These are phyloP conservation scores for Hyles vespertilio DNA, from an alignment of 1,140 invertebrate species.

Conservation along the genomic window DNA sequence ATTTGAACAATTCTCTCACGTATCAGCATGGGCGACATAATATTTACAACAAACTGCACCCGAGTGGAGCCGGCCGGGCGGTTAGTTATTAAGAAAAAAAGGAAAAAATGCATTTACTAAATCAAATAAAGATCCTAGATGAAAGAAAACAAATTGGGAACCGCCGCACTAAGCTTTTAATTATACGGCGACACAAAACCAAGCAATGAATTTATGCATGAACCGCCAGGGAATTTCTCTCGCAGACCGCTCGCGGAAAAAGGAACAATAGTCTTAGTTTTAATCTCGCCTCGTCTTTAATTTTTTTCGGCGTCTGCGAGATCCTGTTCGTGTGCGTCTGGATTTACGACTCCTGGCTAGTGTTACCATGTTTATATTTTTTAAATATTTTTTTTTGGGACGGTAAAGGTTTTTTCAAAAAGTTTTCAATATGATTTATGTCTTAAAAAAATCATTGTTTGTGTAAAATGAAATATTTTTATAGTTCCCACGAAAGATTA, in stretches of 20 bases:
- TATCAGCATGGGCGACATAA: too few species aligned
- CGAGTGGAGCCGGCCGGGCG: too few species aligned
- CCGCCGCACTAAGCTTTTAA: slow-evolving; percentile 42
- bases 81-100: too few species aligned
- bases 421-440: not conserved
- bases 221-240: slow-evolving; percentile 48
- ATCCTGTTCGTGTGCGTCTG: slow-evolving; percentile 48
- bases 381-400: not conserved
- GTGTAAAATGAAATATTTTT: too few species aligned
- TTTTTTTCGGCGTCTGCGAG: slow-evolving; percentile 33
- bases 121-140: too few species aligned
- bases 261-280: slow-evolving; percentile 70
- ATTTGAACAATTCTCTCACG: too few species aligned
- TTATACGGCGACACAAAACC: slow-evolving; percentile 55
- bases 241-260: slow-evolving; percentile 37
- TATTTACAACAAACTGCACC: too few species aligned
- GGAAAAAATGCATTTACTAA: too few species aligned
- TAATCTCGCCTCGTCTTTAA: slow-evolving; percentile 48
- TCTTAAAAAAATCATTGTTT: too few species aligned
- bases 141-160: not conserved
- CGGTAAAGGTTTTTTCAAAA: not conserved
- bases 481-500: not conserved
- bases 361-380: not conserved
- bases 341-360: slow-evolving; percentile 25
- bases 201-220: slow-evolving; percentile 67